Evolutionary conservation across 30 jellyfish, hydroid and myxozoan species (phyloP).

Genomic region (Hydractinia symbiolongicarpus): DNA sequence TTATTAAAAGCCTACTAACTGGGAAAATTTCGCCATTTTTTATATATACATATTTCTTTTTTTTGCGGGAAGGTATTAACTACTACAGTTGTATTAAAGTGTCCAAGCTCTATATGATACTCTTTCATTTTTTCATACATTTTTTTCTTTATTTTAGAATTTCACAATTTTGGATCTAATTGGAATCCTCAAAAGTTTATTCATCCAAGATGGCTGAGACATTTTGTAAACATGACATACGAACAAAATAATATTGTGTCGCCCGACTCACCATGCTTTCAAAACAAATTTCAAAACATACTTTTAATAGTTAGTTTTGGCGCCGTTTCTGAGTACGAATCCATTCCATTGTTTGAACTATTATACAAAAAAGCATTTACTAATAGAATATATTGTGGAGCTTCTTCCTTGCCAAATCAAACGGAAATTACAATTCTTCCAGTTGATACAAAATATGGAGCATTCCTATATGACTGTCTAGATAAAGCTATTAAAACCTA

Average conservation of each 20-base stretch:
- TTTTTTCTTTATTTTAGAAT: background rate
- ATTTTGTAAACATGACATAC: background rate
- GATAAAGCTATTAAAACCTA: slow-evolving; percentile 44
- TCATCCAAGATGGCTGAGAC: slow-evolving; percentile 6
- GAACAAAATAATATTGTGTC: background rate
- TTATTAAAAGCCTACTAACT: no score
- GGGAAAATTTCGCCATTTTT: no score
- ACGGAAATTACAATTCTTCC: slow-evolving; percentile 36
- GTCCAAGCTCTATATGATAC: no score
- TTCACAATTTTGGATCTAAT: background rate
- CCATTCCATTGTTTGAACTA: slow-evolving; percentile 77
- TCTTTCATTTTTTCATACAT: no score
- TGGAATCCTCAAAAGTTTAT: slow-evolving; percentile 11
- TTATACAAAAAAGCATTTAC: slow-evolving; percentile 66
- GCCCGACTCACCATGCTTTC: slow-evolving; percentile 25
- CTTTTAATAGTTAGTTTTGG: slow-evolving; percentile 61
- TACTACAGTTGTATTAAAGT: no score
- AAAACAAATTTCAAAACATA: slow-evolving; percentile 46
- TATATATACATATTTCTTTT: no score
- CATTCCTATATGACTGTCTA: slow-evolving; percentile 86
- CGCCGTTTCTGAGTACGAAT: slow-evolving; percentile 61
- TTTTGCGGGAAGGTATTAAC: no score
- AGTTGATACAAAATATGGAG: slow-evolving; percentile 79
- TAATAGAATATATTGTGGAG: slow-evolving; percentile 73
- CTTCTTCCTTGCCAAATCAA: slow-evolving; percentile 44